A percentile compares a stretch with the other conserved stretches of the same genome.
These are phyloP conservation scores for Oxystoma pomonae DNA, from an alignment of 2,888 invertebrate species.

Conservation along the genomic window DNA sequence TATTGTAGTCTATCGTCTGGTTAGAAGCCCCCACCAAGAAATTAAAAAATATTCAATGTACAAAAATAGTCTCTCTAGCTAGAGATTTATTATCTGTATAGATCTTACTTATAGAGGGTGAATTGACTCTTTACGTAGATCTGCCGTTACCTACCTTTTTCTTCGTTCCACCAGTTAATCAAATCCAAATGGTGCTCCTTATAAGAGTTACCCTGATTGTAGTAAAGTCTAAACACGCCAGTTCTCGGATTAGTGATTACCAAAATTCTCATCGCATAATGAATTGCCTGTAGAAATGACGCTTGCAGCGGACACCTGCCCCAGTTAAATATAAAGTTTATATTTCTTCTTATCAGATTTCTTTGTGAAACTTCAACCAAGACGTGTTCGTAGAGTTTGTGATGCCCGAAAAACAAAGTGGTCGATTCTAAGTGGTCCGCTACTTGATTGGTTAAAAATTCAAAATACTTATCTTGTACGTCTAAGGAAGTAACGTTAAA, in stretches of 20 bases:
- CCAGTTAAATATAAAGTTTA: slow-evolving; percentile 68
- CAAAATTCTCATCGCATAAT: slow-evolving; percentile 56
- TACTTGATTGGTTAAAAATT: not conserved
- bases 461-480: slow-evolving; percentile 33
- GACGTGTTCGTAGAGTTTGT: slow-evolving; percentile 54
- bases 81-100: too few species aligned
- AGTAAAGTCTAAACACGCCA: slow-evolving; percentile 65
- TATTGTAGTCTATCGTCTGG: too few species aligned
- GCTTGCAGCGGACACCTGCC: slow-evolving; percentile 52
- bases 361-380: slow-evolving; percentile 49
- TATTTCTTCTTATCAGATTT: slow-evolving; percentile 52
- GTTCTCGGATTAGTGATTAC: slow-evolving; percentile 62
- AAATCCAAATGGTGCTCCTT: slow-evolving; percentile 56
- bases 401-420: slow-evolving; percentile 54
- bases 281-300: slow-evolving; percentile 51
- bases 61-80: too few species aligned
- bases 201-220: slow-evolving; percentile 64
- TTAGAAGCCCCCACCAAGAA: too few species aligned
- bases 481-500: slow-evolving; percentile 42
- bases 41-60: too few species aligned
- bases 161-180: slow-evolving; percentile 71
- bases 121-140: too few species aligned
- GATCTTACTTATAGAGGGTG: too few species aligned
- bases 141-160: slow-evolving; percentile 32
- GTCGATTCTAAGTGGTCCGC: slow-evolving; percentile 49